Evolutionary conservation across 2,888 invertebrate species (phyloP).

Genomic region (Linyphia triangularis): DNA sequence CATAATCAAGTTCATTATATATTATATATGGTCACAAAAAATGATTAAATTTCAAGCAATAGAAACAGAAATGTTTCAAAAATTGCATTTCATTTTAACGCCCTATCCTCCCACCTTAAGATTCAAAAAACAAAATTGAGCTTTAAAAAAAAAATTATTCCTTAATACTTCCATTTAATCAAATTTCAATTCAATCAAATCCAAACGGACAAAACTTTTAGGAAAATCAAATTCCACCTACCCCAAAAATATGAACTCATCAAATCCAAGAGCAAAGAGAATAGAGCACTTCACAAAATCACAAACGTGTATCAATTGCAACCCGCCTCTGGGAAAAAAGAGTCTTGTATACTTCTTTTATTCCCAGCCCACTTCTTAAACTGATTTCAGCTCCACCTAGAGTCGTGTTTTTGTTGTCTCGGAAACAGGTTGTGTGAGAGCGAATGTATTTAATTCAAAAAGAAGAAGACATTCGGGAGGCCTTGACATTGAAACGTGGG

Average conservation of each 20-base stretch:
- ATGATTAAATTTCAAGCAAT: too few relatives aligned
- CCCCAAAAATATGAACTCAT: not conserved
- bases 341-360: conserved; percentile 8
- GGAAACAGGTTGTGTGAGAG: conserved; percentile 37
- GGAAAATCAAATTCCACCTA: conserved; percentile 13
- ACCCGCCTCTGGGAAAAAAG: not conserved
- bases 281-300: not conserved
- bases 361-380: conserved; percentile 44
- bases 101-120: too few relatives aligned
- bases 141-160: too few relatives aligned
- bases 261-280: not conserved
- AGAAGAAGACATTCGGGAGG: not conserved
- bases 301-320: not conserved
- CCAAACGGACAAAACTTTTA: too few relatives aligned
- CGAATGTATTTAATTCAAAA: conserved; percentile 1
- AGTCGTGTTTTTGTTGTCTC: conserved; percentile 19
- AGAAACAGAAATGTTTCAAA: too few relatives aligned
- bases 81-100: too few relatives aligned
- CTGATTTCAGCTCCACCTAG: conserved; percentile 53
- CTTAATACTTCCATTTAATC: too few relatives aligned
- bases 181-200: too few relatives aligned
- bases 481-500: conserved; percentile 56
- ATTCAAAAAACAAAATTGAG: too few relatives aligned
- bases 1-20: too few relatives aligned
- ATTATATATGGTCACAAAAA: too few relatives aligned